phyloP scores from a whole-genome alignment of 2,113 vertebrate genomes.

The Entomyzon cyanotis region DNA sequence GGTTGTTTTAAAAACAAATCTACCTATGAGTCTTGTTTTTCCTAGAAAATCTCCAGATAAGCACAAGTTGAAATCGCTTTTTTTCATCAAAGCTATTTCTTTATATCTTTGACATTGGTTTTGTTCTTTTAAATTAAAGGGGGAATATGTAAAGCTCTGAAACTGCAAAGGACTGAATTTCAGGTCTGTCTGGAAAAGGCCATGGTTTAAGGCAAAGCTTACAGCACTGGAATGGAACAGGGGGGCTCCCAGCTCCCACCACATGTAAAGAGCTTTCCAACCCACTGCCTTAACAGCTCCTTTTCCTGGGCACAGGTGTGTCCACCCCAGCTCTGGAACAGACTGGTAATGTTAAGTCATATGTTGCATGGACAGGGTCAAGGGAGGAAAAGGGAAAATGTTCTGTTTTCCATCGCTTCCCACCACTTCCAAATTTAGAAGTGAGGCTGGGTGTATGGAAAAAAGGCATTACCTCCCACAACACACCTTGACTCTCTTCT shows the following conservation, averaged over 20 bases:
- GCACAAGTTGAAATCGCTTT: background rate
- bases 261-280: background rate
- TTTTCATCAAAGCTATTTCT: conserved; percentile 26
- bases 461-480: background rate
- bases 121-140: conserved; percentile 27
- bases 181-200: background rate
- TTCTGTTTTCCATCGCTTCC: background rate
- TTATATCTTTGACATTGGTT: conserved; percentile 4
- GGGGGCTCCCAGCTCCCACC: background rate
- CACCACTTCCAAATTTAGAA: conserved; percentile 35
- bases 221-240: background rate
- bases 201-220: background rate
- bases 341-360: background rate
- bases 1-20: conserved; percentile 49
- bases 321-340: background rate
- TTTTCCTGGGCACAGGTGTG: background rate
- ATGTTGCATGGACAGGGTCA: background rate
- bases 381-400: conserved; percentile 23
- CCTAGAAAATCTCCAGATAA: conserved; percentile 59
- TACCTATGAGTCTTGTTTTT: conserved; percentile 10
- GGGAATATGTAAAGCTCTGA: conserved; percentile 2
- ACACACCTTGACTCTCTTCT: background rate
- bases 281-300: background rate
- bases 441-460: background rate
- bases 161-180: background rate